Evolutionary conservation across 1,140 invertebrate genomes (phyloP).

Genomic region (Venturia canescens): DNA sequence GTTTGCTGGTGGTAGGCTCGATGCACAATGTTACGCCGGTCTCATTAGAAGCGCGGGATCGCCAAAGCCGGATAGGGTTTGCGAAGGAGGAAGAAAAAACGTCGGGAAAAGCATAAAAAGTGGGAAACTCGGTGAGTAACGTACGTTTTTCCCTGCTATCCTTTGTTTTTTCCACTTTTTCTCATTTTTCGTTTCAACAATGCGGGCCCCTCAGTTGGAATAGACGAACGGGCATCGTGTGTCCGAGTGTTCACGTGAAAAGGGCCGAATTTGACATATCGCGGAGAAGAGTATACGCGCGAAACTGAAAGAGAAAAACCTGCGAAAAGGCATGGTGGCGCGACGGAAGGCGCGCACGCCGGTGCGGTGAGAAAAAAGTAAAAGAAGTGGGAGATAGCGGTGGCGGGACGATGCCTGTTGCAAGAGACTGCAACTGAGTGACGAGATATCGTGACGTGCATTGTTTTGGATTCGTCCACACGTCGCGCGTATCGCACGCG

Average conservation of each 20-base stretch:
- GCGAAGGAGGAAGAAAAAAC: too few relatives aligned
- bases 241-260: neutral
- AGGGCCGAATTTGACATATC: neutral
- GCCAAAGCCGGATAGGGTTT: too few relatives aligned
- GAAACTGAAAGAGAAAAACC: neutral
- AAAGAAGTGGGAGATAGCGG: neutral
- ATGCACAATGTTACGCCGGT: too few relatives aligned
- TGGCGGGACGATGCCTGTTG: neutral
- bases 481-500: neutral
- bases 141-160: too few relatives aligned
- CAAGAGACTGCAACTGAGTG: conserved; percentile 3
- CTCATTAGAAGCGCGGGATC: too few relatives aligned
- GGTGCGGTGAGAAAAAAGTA: too few relatives aligned
- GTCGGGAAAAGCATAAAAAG: too few relatives aligned
- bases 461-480: conserved; percentile 28
- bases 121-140: too few relatives aligned
- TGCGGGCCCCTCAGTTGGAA: neutral
- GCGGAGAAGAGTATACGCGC: too few relatives aligned
- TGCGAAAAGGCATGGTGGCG: neutral
- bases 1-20: too few relatives aligned
- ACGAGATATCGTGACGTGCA: conserved; percentile 31
- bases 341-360: neutral
- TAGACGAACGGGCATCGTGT: neutral
- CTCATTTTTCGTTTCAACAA: conserved; percentile 22
- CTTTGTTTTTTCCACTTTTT: neutral